Conservation (phyloP, 2,797 vertebrate genomes). For the Steatocranus sp. region DNA sequence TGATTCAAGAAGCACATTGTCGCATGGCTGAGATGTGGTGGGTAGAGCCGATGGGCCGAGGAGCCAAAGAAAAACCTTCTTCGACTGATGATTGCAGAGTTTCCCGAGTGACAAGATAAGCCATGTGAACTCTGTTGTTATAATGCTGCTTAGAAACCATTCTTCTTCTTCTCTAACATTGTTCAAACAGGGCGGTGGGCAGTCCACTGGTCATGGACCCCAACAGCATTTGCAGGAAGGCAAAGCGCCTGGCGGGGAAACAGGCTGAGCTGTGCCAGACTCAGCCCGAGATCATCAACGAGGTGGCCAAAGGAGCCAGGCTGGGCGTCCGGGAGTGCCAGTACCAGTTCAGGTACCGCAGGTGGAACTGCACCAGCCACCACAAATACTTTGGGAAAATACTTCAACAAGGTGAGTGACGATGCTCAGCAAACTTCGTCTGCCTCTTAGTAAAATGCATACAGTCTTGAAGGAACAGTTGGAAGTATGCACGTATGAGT, state of each 20-base stretch:
- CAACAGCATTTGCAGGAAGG: conserved; percentile 98
- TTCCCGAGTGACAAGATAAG: not conserved
- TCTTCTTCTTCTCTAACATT: not conserved
- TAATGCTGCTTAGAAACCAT: not conserved
- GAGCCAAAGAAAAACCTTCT: conserved; percentile 2
- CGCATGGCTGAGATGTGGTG: conserved; percentile 29
- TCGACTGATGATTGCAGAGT: conserved; percentile 17
- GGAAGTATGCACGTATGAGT: not conserved
- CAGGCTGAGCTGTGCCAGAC: conserved; percentile 96
- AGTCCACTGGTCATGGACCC: conserved; percentile 99
- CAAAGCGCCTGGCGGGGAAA: conserved; percentile 89
- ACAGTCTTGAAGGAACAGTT: not conserved
- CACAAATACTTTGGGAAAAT: conserved; percentile 98
- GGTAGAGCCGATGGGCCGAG: conserved; percentile 16
- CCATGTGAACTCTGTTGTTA: not conserved
- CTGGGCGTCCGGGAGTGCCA: conserved; percentile 95
- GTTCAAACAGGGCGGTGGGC: conserved; percentile 88
- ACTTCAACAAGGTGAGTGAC: conserved; percentile 91
- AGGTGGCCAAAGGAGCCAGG: conserved; percentile 92
- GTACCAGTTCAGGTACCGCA: conserved; percentile 95
- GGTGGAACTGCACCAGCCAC: conserved; percentile 99
- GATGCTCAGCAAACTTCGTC: not conserved
- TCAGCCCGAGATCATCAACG: conserved; percentile 93
- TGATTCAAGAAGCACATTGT: conserved; percentile 21
- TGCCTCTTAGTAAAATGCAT: not conserved